Percentiles rank a stretch among this genome's conserved stretches.
Conservation (phyloP, 2,797 vertebrate genomes). For the Microhierax caerulescens region DNA sequence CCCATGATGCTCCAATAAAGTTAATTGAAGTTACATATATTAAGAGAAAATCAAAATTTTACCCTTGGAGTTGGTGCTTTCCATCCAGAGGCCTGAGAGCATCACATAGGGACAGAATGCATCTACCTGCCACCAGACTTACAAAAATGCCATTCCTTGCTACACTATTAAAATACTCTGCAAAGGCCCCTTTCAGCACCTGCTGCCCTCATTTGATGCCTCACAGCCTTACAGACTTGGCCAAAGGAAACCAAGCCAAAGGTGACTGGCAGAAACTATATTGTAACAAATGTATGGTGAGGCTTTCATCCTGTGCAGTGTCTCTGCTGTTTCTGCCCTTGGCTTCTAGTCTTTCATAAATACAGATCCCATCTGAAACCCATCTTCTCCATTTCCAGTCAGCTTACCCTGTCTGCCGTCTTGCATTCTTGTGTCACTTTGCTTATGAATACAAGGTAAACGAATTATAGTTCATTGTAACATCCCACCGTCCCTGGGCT, state of each 20-base stretch:
- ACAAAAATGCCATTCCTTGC: background rate
- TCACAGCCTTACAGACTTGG: background rate
- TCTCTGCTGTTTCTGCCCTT: background rate
- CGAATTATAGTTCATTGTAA: background rate
- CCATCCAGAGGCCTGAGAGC: background rate
- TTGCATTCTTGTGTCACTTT: background rate
- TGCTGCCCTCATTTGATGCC: background rate
- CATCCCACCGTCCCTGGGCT: background rate
- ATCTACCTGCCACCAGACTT: background rate
- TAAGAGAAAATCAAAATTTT: conserved; percentile 5
- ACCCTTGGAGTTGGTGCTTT: background rate
- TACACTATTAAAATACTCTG: background rate
- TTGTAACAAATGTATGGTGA: background rate
- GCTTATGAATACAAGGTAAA: background rate
- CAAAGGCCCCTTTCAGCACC: background rate
- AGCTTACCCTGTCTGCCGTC: background rate
- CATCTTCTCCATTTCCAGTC: background rate
- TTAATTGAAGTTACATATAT: conserved; percentile 38
- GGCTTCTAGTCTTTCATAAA: background rate
- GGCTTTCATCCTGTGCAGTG: background rate
- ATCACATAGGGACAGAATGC: background rate
- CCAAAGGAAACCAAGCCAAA: background rate
- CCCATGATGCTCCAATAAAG: conserved; percentile 6
- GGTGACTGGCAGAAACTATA: background rate
- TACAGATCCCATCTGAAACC: background rate